Conservation (phyloP, 2,888 invertebrate species). For the Lasius platythorax region DNA sequence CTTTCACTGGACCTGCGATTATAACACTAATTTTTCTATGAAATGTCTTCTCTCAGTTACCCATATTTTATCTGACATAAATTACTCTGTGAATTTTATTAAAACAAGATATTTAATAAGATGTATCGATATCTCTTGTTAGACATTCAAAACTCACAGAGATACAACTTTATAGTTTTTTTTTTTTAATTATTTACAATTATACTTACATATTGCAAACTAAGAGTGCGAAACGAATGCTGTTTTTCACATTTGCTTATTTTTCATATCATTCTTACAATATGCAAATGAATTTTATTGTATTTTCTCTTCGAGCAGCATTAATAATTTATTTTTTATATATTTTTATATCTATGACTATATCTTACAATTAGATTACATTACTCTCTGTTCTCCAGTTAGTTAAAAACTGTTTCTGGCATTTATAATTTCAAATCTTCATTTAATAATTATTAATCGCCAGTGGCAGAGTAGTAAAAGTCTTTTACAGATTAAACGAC, state of each 20-base stretch:
- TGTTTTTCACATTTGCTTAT: neutral
- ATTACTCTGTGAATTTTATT: neutral
- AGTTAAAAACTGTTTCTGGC: neutral
- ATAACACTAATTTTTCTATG: constrained; percentile 23
- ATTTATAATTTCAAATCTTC: neutral
- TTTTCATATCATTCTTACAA: neutral
- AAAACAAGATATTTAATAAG: neutral
- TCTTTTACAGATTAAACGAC: neutral
- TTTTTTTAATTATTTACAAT: neutral
- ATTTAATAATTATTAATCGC: neutral
- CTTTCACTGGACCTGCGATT: constrained; percentile 15
- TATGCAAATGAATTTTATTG: neutral
- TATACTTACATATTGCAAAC: neutral
- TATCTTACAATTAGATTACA: neutral
- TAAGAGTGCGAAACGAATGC: neutral
- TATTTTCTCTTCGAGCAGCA: neutral
- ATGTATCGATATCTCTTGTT: neutral
- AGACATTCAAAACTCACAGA: neutral
- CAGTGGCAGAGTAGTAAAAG: neutral
- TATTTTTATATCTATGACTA: neutral
- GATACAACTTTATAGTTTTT: neutral
- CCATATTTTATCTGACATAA: neutral
- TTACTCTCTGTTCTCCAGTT: neutral
- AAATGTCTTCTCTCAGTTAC: neutral
- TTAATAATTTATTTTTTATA: neutral